Base-by-base conservation (phyloP, 2,888 invertebrate genomes). In the Endomychus coccineus region DNA sequence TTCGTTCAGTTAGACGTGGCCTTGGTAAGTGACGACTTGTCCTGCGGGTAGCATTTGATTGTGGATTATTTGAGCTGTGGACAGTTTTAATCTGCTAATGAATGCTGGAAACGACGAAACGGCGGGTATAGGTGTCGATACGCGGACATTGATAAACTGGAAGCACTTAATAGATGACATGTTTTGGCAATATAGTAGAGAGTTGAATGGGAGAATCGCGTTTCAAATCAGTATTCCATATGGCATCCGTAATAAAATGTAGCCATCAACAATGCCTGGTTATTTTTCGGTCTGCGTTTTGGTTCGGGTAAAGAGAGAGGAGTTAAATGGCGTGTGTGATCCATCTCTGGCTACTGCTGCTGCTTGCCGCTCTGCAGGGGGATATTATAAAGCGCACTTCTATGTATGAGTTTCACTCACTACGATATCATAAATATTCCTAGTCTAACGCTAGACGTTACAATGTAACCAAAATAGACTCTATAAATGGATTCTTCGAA, bases 251-350 rank as follows among this genome's bases (percentile, higher is more conserved):
- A 57, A 60, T 59, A 56, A 58, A 60, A 55, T 53, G 58, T 49
- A 55, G 51, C 52, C 53, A 55, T 59, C 59, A 59, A 61, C 58
- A 59, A 60, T 58, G 55, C 54, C 56, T 56, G 59, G 57, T 60
- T 59, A 61, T 59, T 60, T 62, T 61, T 61, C 58, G 55, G 56
- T 54, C 52, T 55, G 59, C 56, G 59, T 58, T 55, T 52, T 52
- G 44, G 35, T 27, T 50, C 32, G 34, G 41, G 34, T 32, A 38
- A 39, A 39, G 46, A 46, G 29, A 45, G 48, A 42, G 49, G 52
- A 52, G 60, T 35, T 59, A 63, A 63, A 62, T 62, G 61, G 59
- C 46, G 52, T 59, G 62, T 61, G 62, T 58, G 59, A 62, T 61
- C 56, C 57, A 58, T 60, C n/a, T n/a, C n/a, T n/a, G n/a, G n/a